Base-by-base conservation (phyloP, 1,140 invertebrate genomes). In the Lordiphosa stackelbergi region DNA sequence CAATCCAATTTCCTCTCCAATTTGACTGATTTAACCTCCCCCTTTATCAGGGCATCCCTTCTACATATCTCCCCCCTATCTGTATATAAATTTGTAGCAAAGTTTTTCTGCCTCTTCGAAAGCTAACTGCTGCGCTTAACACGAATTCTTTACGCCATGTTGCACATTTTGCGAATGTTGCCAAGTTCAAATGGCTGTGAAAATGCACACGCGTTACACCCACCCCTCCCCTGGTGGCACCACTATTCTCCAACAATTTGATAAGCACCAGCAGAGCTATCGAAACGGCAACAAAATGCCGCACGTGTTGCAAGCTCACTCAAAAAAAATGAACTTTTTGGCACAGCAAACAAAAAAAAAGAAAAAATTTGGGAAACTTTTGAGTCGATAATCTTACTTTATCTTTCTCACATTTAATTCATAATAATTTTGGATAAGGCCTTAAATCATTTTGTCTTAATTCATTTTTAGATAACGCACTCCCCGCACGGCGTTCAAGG, bases 111-210 rank as follows among this genome's bases (percentile, higher is more conserved):
- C 57, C 49, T 47, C 68, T 38, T 54, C 51, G 40, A 48, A 57
- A 62, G 62, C 58, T 58, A 81, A 71, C 66, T 81, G 75, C 72
- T 69, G 46, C 71, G 72, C 75, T 69, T 83, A 83, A 77, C 73
- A 71, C 66, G 77, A 65, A 69, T 83, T 69, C 68, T 69, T 72
- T 62, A 69, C 68, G 68, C 59, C 57, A 54, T 81, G 77, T 69
- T 81, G 77, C 77, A 83, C 75, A 83, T 83, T 71, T 69, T 64
- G 77, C 58, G 52, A 79, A 63, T 81, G 77, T 72, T 77, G 68
- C 68, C 59, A 77, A 81, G 72, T 83, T 81, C 77, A 81, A 81
- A 83, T 69, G 69, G 65, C 77, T 81, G 77, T 81, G 77, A 83
- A 81, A 81, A 81, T 77, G 75, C 66, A 68, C 70, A 63, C 75